Base-by-base conservation (phyloP, 2,888 invertebrate species). In the Macrosoma leucophasiata region DNA sequence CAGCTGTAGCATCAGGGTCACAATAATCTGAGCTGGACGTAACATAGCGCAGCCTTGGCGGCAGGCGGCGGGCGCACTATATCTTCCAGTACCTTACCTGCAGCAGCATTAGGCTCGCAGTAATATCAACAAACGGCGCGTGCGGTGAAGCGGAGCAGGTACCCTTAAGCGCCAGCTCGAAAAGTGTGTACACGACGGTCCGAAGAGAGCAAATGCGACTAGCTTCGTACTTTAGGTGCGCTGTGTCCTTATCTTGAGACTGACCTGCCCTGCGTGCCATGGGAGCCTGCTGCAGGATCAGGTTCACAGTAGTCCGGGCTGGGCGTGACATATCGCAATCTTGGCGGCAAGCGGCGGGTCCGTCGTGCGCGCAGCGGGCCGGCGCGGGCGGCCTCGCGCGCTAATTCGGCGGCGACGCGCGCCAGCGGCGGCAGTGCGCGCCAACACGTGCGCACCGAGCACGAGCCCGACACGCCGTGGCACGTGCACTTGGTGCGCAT, bases 251-350 rank as follows among this genome's bases (percentile, higher is more conserved):
- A 27, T 4, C 9, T 17, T 28, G 6, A 24, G 11, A 22, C 33
- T 24, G 62, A 93, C 94, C 94, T 89, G 63, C 92, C 92, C 29
- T 86, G 82, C 0, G 94, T 94, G 15, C 94, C 94, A 7, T 90
- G 78, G 29, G 93, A 92, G 8, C 94, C 94, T 3, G 90, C 85
- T 24, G 88, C 88, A 9, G 86, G 82, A 57, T 94, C 92, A 13
- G 87, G 88, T 37, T 90, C 87, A 73, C 95, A 95, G 71, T 93
- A 94, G 74, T 94, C 93, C 0, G 94, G 93, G 36, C 93, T 93
- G 59, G 91, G 92, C 41, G 90, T 89, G 48, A 91, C 87, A 75
- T 90, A 94, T 14, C 93, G 82, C 39, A 94, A 85, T 32, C 91
- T 87, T 26, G 90, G 87, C 37, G 85, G 84, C 21, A 70, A 48